Conservation (phyloP, 2,113 vertebrate genomes). For the Callocephalon fimbriatum region DNA sequence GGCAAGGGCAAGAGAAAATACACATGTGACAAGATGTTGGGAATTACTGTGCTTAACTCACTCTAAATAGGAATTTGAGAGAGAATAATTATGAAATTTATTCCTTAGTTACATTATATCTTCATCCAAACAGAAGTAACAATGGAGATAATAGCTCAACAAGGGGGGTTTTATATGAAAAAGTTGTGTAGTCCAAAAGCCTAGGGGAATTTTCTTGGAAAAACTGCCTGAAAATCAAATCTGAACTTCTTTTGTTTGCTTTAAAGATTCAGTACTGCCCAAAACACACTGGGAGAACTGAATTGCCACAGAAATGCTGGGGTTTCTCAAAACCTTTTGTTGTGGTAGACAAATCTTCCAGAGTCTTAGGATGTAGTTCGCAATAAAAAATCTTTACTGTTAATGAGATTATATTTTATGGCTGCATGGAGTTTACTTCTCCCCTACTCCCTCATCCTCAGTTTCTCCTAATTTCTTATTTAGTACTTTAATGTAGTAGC, state of each 20-base stretch:
- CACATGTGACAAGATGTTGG: background rate
- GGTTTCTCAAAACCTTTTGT: background rate
- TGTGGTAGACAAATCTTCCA: background rate
- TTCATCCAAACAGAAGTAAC: background rate
- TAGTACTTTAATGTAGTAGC: background rate
- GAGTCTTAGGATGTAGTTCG: background rate
- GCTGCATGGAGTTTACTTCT: background rate
- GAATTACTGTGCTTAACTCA: background rate
- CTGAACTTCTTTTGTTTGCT: background rate
- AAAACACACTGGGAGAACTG: background rate
- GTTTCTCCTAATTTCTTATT: background rate
- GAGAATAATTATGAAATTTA: background rate
- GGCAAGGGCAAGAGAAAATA: background rate
- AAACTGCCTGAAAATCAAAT: background rate
- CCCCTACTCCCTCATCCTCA: fast-evolving
- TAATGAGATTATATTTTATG: background rate
- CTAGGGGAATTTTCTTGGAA: background rate
- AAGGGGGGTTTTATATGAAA: background rate
- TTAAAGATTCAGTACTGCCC: background rate
- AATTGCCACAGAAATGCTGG: background rate
- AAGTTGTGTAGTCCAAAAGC: background rate
- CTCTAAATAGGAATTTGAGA: background rate
- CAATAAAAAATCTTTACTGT: background rate
- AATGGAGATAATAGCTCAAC: background rate
- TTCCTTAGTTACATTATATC: background rate